These are phyloP conservation scores for Climacteris rufus DNA, from an alignment of 2,113 vertebrate genomes.

Conservation along the genomic window DNA sequence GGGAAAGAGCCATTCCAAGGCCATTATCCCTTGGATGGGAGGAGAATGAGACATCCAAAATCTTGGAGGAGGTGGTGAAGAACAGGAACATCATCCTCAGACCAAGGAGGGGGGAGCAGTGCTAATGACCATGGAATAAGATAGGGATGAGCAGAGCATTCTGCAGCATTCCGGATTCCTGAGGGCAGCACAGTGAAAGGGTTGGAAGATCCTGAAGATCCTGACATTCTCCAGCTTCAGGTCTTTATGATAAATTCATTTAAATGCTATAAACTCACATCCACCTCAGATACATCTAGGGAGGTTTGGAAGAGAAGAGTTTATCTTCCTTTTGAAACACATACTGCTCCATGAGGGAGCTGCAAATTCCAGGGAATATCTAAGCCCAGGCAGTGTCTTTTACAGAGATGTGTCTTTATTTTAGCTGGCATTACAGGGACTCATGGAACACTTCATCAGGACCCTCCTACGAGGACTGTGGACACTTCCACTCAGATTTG, in stretches of 20 bases:
- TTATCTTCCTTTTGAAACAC: not conserved
- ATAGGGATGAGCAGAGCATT: not conserved
- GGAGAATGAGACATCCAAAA: not conserved
- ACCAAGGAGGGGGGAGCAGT: not conserved
- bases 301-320: not conserved
- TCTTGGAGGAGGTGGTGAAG: not conserved
- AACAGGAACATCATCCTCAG: not conserved
- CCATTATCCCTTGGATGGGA: not conserved
- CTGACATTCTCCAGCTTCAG: not conserved
- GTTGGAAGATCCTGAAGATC: not conserved
- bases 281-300: not conserved
- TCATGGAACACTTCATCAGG: not conserved
- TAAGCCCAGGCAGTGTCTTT: not conserved
- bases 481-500: not conserved
- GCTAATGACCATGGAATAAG: rapidly evolving
- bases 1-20: not conserved
- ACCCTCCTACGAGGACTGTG: not conserved
- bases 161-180: not conserved
- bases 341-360: not conserved
- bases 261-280: not conserved
- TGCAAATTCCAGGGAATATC: not conserved
- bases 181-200: rapidly evolving
- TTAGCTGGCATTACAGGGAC: not conserved
- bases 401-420: not conserved
- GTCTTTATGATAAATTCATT: not conserved